Evolutionary conservation across 2,888 invertebrate genomes (phyloP).

Genomic region (Drosophila emarginata): DNA sequence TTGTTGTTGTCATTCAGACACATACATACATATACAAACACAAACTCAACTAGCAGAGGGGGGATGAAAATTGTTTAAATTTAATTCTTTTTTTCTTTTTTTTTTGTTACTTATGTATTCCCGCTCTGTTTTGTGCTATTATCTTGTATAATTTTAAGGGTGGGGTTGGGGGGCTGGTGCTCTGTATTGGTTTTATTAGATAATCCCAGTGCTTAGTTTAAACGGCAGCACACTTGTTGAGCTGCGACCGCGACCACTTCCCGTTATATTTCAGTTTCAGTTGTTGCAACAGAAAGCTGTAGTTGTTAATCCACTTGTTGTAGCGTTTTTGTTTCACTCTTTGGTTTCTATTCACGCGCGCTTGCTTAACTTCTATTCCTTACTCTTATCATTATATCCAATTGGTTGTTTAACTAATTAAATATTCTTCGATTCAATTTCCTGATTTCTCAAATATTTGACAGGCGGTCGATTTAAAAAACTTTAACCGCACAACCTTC

Average conservation of each 20-base stretch:
- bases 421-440: neutral
- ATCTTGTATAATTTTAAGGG: constrained; percentile 48
- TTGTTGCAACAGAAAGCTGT: constrained; percentile 29
- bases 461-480: neutral
- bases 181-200: constrained; percentile 69
- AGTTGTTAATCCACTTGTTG: constrained; percentile 65
- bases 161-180: constrained; percentile 15
- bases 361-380: constrained; percentile 43
- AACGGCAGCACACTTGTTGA: constrained; percentile 65
- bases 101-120: neutral
- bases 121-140: constrained; percentile 38
- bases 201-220: constrained; percentile 57
- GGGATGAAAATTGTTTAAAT: constrained; percentile 50
- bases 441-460: neutral
- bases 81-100: constrained; percentile 8
- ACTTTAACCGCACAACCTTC: neutral
- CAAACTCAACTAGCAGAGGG: constrained; percentile 32
- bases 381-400: neutral
- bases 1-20: constrained; percentile 49
- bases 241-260: constrained; percentile 55
- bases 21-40: constrained; percentile 59
- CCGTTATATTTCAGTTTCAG: constrained; percentile 49
- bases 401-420: neutral
- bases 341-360: constrained; percentile 50
- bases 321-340: constrained; percentile 42